These are phyloP conservation scores for Oasisia sp. DNA, from an alignment of 2,888 invertebrate genomes.

Conservation along the genomic window DNA sequence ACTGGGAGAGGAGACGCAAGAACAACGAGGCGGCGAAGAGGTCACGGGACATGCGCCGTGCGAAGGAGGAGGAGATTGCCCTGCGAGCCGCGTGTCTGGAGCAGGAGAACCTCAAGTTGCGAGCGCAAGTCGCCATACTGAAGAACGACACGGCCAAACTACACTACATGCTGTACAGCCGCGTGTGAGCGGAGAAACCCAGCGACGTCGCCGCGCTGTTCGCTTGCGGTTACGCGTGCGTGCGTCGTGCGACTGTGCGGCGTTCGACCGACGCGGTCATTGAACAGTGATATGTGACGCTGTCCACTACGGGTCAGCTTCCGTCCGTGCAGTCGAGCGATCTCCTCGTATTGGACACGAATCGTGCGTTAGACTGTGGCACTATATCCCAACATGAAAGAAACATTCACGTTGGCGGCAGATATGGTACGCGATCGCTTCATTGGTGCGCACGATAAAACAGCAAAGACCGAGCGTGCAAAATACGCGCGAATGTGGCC, in stretches of 20 bases:
- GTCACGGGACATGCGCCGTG: constrained; percentile 87
- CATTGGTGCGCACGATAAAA: not conserved
- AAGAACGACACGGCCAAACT: constrained; percentile 74
- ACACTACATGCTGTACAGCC: constrained; percentile 67
- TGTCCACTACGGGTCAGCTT: not conserved
- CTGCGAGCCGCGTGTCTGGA: constrained; percentile 88
- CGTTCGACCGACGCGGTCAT: not conserved
- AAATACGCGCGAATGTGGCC: not conserved
- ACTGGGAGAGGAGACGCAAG: constrained; percentile 86
- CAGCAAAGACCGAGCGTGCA: not conserved
- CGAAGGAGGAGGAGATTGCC: constrained; percentile 92
- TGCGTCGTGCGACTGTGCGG: not conserved
- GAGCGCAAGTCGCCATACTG: constrained; percentile 76
- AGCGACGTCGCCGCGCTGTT: not conserved
- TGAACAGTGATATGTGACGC: not conserved
- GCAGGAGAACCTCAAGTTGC: constrained; percentile 84
- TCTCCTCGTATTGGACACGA: not conserved
- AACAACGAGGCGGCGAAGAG: constrained; percentile 96
- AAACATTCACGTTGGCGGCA: not conserved
- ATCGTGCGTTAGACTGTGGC: not conserved
- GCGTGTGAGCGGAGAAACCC: not conserved
- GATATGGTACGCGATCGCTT: not conserved
- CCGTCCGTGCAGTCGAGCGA: not conserved
- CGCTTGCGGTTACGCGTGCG: not conserved
- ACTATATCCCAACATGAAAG: not conserved